A percentile compares a stretch with the other conserved stretches of the same genome.
Evolutionary conservation across 1,140 invertebrate species (phyloP).

Genomic region (Pristionchus pacificus): DNA sequence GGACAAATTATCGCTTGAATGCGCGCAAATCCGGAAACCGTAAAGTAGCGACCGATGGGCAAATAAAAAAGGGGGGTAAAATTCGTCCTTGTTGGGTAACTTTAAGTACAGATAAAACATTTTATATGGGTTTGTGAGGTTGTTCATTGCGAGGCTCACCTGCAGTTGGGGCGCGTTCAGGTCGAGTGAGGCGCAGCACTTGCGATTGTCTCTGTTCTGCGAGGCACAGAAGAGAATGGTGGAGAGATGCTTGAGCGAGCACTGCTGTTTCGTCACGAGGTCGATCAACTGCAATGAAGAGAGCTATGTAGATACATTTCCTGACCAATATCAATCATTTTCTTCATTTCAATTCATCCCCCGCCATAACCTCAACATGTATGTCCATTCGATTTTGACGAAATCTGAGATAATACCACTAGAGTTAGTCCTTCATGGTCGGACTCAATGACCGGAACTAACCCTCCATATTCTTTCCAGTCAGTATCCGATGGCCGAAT

Average conservation of each 20-base stretch:
- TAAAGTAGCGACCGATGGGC: too few relatives aligned
- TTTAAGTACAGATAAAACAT: too few relatives aligned
- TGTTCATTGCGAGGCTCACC: conserved; percentile 16
- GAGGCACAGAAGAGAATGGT: conserved; percentile 38
- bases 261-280: conserved; percentile 28
- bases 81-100: too few relatives aligned
- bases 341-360: conserved; percentile 11
- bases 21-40: too few relatives aligned
- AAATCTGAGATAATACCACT: conserved; percentile 6
- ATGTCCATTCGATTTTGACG: conserved; percentile 12
- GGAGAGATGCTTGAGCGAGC: conserved; percentile 30
- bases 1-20: too few relatives aligned
- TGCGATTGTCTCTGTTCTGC: conserved; percentile 38
- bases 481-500: neutral
- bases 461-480: neutral
- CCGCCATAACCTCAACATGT: neutral
- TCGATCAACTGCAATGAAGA: conserved; percentile 34
- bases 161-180: conserved; percentile 36
- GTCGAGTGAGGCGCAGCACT: conserved; percentile 34
- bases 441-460: conserved; percentile 11
- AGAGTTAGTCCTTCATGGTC: neutral
- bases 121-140: too few relatives aligned
- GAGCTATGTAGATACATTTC: conserved; percentile 7
- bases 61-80: too few relatives aligned
- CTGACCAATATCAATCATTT: conserved; percentile 6